Conservation (phyloP, 2,888 invertebrate species). For the Thereva unica region DNA sequence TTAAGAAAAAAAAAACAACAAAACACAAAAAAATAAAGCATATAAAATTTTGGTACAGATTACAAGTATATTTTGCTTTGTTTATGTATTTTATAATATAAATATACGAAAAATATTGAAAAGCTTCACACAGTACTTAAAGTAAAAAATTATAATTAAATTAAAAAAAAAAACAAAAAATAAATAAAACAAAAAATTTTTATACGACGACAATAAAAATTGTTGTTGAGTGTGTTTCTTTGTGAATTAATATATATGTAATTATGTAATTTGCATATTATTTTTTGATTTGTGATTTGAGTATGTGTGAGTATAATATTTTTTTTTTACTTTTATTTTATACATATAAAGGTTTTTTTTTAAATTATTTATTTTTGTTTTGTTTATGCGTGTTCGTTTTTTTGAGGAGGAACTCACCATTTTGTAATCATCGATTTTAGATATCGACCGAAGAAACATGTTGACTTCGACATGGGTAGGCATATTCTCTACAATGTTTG, state of each 20-base stretch:
- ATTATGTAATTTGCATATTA: slow-evolving; percentile 8
- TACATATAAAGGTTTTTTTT: slow-evolving; percentile 4
- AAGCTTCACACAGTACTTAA: slow-evolving; percentile 23
- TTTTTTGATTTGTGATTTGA: slow-evolving; percentile 1
- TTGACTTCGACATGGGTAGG: slow-evolving; percentile 90
- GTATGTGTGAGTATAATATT: not conserved
- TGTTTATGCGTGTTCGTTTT: slow-evolving; percentile 26
- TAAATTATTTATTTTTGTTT: slow-evolving; percentile 2
- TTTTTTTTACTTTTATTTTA: slow-evolving; percentile 13
- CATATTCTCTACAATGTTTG: slow-evolving; percentile 69
- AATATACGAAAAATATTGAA: slow-evolving; percentile 9
- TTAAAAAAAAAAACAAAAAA: not conserved
- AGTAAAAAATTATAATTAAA: slow-evolving; percentile 3
- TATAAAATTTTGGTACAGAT: no score
- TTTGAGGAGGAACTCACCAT: slow-evolving; percentile 79
- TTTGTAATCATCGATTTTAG: slow-evolving; percentile 98
- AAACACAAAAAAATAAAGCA: no score
- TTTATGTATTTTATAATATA: slow-evolving; percentile 1
- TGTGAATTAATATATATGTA: slow-evolving; percentile 9
- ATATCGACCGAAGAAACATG: slow-evolving; percentile 96
- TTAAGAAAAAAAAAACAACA: no score
- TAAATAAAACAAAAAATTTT: slow-evolving; percentile 1
- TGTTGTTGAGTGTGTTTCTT: slow-evolving; percentile 16
- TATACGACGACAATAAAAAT: slow-evolving; percentile 12
- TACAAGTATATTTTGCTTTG: not conserved